Percentiles rank a stretch among this genome's conserved stretches.
Evolutionary conservation across 2,113 vertebrate species (phyloP).

Genomic region (Notothenia coriiceps): DNA sequence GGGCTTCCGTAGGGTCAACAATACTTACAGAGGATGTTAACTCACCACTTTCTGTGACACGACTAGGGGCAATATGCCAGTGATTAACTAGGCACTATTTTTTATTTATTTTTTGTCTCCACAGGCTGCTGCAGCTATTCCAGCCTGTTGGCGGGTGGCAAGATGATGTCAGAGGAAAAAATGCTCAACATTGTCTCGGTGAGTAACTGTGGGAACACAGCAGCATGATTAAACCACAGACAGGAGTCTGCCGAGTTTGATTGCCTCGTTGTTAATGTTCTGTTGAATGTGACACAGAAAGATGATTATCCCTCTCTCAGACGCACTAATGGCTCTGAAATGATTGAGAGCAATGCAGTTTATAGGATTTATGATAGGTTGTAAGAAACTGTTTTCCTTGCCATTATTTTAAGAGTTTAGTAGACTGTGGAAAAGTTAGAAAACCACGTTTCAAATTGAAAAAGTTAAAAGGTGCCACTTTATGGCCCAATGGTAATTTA

Average conservation of each 20-base stretch:
- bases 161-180: conserved; percentile 55
- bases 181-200: conserved; percentile 49
- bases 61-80: conserved; percentile 41
- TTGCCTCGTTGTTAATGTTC: conserved; percentile 65
- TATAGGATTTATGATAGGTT: conserved; percentile 45
- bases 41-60: conserved; percentile 50
- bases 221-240: conserved; percentile 57
- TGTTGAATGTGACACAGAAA: conserved; percentile 55
- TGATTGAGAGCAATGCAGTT: conserved; percentile 55
- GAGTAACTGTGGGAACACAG: conserved; percentile 61
- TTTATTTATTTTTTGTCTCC: conserved; percentile 27
- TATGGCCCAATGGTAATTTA: not conserved
- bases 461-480: too few relatives aligned
- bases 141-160: conserved; percentile 30
- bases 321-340: conserved; percentile 50
- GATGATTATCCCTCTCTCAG: conserved; percentile 57
- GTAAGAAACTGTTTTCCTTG: conserved; percentile 32
- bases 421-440: not conserved
- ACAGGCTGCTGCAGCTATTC: conserved; percentile 37
- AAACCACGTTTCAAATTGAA: not conserved
- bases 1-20: conserved; percentile 54
- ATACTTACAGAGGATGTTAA: conserved; percentile 46
- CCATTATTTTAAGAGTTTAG: conserved; percentile 13
- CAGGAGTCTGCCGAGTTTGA: conserved; percentile 51
- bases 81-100: conserved; percentile 56